Evolutionary conservation across 2,888 invertebrate species (phyloP).

Genomic region (Pachydiplax longipennis): DNA sequence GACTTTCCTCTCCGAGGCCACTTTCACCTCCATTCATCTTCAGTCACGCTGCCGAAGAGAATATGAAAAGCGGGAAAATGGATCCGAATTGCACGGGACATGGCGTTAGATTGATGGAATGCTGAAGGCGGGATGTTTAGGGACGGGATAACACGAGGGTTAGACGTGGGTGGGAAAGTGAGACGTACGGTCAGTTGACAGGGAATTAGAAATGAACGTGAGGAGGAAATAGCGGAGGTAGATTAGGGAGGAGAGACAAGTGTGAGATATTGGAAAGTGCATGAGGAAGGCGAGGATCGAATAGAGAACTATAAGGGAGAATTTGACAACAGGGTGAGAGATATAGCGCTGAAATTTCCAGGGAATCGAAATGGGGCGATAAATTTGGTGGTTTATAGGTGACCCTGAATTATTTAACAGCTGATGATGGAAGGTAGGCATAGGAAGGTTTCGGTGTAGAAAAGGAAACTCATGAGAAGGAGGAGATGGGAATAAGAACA

Average conservation of each 20-base stretch:
- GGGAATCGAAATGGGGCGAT: background rate
- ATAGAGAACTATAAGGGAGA: background rate
- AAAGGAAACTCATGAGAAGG: background rate
- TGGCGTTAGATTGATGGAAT: background rate
- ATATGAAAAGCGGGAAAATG: background rate
- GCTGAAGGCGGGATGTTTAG: background rate
- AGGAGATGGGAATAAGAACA: background rate
- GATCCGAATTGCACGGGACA: background rate
- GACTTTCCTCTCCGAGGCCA: background rate
- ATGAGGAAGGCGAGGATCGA: background rate
- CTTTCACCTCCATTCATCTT: background rate
- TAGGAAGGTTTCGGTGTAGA: background rate
- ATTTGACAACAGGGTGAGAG: background rate
- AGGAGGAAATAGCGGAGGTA: background rate
- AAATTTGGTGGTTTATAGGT: background rate
- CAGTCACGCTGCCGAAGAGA: background rate
- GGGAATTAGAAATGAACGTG: background rate
- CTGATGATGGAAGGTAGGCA: background rate
- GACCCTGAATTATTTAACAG: background rate
- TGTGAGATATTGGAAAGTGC: background rate
- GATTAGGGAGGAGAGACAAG: background rate
- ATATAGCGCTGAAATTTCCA: background rate
- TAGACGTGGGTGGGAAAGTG: no score
- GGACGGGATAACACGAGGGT: no score
- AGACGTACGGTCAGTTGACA: no score